These are phyloP conservation scores for Paragorgia papillata DNA, from an alignment of 92 coral and sea anemone genomes.

Conservation along the genomic window DNA sequence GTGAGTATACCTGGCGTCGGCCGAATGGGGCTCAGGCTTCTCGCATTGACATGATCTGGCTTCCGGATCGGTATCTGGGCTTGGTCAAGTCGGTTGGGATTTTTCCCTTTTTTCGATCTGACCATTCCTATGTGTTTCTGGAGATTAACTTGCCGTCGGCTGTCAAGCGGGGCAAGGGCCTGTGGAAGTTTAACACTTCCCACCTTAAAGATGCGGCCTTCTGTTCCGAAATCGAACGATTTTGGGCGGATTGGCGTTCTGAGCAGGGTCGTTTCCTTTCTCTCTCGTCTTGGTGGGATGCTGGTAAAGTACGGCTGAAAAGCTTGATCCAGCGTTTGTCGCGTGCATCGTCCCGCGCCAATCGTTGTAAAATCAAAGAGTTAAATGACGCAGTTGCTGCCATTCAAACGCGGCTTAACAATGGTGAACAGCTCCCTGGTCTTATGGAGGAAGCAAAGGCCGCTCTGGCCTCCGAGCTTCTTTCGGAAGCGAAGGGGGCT, in stretches of 20 bases:
- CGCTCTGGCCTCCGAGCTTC: slow-evolving; percentile 15
- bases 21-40: slow-evolving; percentile 16
- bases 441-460: slow-evolving; percentile 12
- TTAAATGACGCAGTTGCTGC: not conserved
- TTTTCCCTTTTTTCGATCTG: slow-evolving; percentile 12
- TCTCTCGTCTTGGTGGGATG: slow-evolving; percentile 39
- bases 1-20: slow-evolving; percentile 15
- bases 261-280: not conserved
- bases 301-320: slow-evolving; percentile 13
- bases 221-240: not conserved
- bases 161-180: slow-evolving; percentile 4
- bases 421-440: slow-evolving; percentile 25
- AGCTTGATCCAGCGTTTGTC: not conserved
- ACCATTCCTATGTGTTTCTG: slow-evolving; percentile 1
- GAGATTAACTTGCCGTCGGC: slow-evolving; percentile 3
- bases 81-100: not conserved
- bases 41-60: slow-evolving; percentile 44
- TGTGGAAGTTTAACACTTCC: slow-evolving; percentile 23
- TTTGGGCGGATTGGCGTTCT: slow-evolving; percentile 30
- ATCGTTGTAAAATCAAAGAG: not conserved
- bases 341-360: not conserved
- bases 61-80: not conserved
- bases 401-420: not conserved
- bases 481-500: slow-evolving; percentile 22
- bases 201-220: not conserved